phyloP scores from a whole-genome alignment of 2,888 invertebrate genomes.

The Drosophila mercatorum region DNA sequence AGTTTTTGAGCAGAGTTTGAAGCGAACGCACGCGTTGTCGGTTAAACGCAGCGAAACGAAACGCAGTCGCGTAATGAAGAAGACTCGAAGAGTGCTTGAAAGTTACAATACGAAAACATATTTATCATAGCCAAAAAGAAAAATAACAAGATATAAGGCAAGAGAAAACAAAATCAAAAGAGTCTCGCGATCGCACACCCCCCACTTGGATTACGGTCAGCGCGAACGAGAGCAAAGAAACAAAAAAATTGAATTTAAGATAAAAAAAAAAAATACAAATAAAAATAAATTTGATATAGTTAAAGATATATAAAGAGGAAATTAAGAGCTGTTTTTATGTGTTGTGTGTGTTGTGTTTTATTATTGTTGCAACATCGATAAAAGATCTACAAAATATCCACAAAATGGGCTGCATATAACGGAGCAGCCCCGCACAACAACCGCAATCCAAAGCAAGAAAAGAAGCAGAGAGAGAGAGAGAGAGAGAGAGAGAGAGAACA shows the following conservation, averaged over 20 bases:
- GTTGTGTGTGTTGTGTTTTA: conserved; percentile 38
- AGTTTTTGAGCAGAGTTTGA: conserved; percentile 84
- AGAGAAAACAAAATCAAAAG: conserved; percentile 17
- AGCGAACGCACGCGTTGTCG: conserved; percentile 74
- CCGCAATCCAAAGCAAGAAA: conserved; percentile 11
- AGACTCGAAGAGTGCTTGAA: conserved; percentile 48
- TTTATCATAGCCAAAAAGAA: conserved; percentile 56
- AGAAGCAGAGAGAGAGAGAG: background rate
- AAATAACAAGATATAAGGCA: background rate
- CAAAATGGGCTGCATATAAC: conserved; percentile 68
- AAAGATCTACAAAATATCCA: conserved; percentile 51
- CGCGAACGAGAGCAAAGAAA: conserved; percentile 64
- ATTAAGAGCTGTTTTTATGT: conserved; percentile 41
- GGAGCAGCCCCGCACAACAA: conserved; percentile 40
- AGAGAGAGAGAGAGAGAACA: background rate
- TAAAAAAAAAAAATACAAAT: background rate
- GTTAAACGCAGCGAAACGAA: conserved; percentile 47
- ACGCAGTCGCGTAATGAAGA: conserved; percentile 54
- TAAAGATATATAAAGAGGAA: conserved; percentile 35
- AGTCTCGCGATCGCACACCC: conserved; percentile 67
- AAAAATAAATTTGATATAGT: background rate
- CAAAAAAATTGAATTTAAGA: conserved; percentile 61
- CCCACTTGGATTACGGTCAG: conserved; percentile 83
- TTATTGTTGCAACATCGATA: conserved; percentile 59
- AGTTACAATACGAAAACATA: conserved; percentile 55